Evolutionary conservation across 2,888 invertebrate genomes (phyloP), one percentile per base, ranked within the genome.

Genomic region (Melanophora roralis): DNA sequence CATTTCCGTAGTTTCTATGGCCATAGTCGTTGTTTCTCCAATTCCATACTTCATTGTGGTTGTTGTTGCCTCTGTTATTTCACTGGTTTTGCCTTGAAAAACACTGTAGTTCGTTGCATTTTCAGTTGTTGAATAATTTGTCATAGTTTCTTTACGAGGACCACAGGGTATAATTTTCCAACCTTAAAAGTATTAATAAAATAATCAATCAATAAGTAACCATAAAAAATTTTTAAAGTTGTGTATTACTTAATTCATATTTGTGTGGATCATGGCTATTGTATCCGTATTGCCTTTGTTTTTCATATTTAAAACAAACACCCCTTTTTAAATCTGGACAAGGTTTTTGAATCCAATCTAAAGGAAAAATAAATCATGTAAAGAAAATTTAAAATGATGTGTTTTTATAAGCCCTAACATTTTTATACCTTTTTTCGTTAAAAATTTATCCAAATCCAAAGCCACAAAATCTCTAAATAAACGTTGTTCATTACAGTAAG

Each of bases 111-210:
- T n/a, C n/a, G 76, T 64, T 49, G 64, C 16, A 40, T 16, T 21
- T 23, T 36, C 27, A 12, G 77, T 65, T 51, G 77, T 27, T 6
- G 27, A n/a, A n/a, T n/a, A n/a, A n/a, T n/a, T 9, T 45, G 53
- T 40, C 53, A 53, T 59, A 2, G 21, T 6, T 51, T 38, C 47
- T n/a, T 36, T 12, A 19, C n/a, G n/a, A n/a, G 23, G 1, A 5
- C 8, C 11, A 12, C 67, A 67, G 5, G 67, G 14, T 43, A 55
- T 55, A 14, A 67, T 55, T 6, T 1, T 67, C 67, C 53, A 67
- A 11, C 67, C 67, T 67, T 9, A 32, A 21, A 34, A 53, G n/a
- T 38, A 1, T 9, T 12, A 62, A 43, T 0, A 36, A 11, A 21
- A 11, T 8, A 4, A 40, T 9, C 8, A 9, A n/a, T n/a, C n/a